A percentile compares a stretch with the other conserved stretches of the same genome.
Evolutionary conservation across 23 tunicate genomes (phyloP).

Genomic region (Ascidia mentula): DNA sequence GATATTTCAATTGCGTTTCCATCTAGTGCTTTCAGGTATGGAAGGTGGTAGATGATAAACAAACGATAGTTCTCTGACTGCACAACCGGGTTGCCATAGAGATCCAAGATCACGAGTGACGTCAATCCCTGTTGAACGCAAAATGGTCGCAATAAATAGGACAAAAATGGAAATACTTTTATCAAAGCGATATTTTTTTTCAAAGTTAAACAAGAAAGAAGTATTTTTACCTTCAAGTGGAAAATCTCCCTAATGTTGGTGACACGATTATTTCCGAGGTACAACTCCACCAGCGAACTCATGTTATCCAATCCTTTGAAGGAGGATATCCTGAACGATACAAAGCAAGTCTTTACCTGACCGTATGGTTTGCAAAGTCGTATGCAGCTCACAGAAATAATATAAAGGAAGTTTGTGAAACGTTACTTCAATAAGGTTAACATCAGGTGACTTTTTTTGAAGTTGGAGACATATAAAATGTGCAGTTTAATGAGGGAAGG

Average conservation of each 20-base stretch:
- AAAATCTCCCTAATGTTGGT: constrained; percentile 70
- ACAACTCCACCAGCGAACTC: constrained; percentile 54
- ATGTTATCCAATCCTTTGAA: constrained; percentile 63
- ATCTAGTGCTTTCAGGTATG: constrained; percentile 83
- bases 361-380: too few relatives aligned
- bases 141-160: background rate
- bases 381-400: too few relatives aligned
- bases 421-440: too few relatives aligned
- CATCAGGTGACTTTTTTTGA: too few relatives aligned
- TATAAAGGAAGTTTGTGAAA: too few relatives aligned
- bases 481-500: too few relatives aligned
- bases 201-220: background rate
- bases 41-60: constrained; percentile 89
- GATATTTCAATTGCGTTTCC: constrained; percentile 63
- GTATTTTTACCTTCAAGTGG: constrained; percentile 67
- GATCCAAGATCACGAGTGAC: constrained; percentile 76
- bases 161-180: too few relatives aligned
- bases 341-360: too few relatives aligned
- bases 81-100: constrained; percentile 78
- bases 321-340: constrained; percentile 53
- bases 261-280: constrained; percentile 83
- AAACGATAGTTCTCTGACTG: constrained; percentile 67
- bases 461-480: too few relatives aligned
- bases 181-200: too few relatives aligned
- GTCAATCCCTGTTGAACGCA: constrained; percentile 39